Evolutionary conservation across 2,888 invertebrate genomes (phyloP), one percentile per base, ranked within the genome.

Genomic region (Caenorhabditis sp.): DNA sequence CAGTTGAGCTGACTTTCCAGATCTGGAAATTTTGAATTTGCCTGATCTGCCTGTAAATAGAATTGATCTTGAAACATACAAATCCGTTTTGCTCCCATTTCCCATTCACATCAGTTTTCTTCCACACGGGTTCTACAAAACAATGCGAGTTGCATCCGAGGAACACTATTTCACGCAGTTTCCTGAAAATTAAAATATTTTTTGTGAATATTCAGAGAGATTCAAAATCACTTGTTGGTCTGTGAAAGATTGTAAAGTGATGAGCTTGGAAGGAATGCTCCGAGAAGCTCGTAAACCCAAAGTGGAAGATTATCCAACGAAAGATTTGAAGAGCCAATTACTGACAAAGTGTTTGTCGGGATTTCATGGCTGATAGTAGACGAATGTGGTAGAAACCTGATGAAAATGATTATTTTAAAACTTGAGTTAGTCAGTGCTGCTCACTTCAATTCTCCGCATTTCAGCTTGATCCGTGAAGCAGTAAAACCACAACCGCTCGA

Each of bases 61-160:
- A n/a, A n/a, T n/a, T 30, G 30, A 41, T 41, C n/a, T 37, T 24
- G 5, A 15, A 50, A 62, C 70, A 37, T 5, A 76, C 71, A 50
- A 35, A 65, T 11, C 30, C 53, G 1, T 53, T 13, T n/a, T 35
- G 41, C 15, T 9, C n/a, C 68, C 74, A 78, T 13, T 8, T n/a
- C 3, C 61, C 70, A 7, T 45, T 22, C 3, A n/a, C 32, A 13
- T 32, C 50, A 13, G 41, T 17, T 52, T 70, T 75, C 45, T 58
- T 53, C 79, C 81, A 79, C 4, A 35, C 53, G 0, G 63, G 56
- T 24, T 80, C 80, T 6, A 80, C 53, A 32, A 65, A 68, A 24
- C 62, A 68, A 2, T 32, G 30, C 0, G 26, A 17, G 13, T 65
- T 46, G 20, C 52, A 61, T 1, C 61, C 72, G 8, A 55, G 39